Base-by-base conservation (phyloP, 2,797 vertebrate genomes). In the Clarias laeviceps region DNA sequence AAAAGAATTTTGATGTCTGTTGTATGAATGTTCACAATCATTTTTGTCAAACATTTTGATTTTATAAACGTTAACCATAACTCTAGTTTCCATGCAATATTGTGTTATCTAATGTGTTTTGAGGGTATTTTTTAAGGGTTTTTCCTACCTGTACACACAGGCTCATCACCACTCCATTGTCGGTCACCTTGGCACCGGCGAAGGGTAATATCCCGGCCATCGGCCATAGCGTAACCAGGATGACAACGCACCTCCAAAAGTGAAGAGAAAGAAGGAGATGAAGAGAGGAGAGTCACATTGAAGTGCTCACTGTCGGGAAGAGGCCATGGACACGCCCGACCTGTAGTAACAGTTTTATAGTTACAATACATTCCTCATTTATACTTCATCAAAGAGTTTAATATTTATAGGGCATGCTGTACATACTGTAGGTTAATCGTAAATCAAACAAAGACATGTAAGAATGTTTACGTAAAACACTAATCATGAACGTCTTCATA, bases 121-220 rank as follows among this genome's bases (percentile, higher is more conserved):
- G 5, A 3, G 17, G 14, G 14, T 17, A 17, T 5, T 54, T 56
- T 56, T 34, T 14, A 22, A 79, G 18, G 24, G 29, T 3, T 4
- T 34, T 70, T 20, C 93, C 88, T 93, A 96, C 96, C 95, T 93
- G 91, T 91, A 92, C 96, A 97, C 84, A 91, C 74, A 82, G 94
- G 94, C 88, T 95, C 92, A 56, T 94, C 93, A 57, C 95, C 94
- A 83, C 96, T 97, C 96, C 96, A 96, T 90, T 93, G 94, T 29
- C 94, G 91, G 92, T 97, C 96, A 84, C 95, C 95, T 90, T 97
- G 96, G 89, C 96, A 97, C 92, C 94, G 95, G 85, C 95, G 96
- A 82, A 95, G 91, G 40, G 90, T 91, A 80, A 82, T 89, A 79
- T 95, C 93, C 88, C 94, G 82, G 87, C 95, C 94, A 8, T 73